Base-by-base conservation (phyloP, 2,888 invertebrate genomes). In the Lepeophtheirus nordmannii region DNA sequence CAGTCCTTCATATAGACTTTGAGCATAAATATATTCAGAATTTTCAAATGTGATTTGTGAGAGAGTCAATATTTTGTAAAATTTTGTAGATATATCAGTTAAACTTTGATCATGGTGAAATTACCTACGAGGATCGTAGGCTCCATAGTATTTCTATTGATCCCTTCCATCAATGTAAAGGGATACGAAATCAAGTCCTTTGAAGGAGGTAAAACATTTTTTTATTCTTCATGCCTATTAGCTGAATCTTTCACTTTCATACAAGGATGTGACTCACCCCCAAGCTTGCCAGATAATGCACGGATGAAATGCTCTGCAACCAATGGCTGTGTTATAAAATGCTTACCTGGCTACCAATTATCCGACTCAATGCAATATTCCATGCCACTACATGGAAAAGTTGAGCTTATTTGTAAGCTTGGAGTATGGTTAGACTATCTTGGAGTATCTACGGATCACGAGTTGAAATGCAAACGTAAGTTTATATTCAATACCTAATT, bases 351-450 rank as follows among this genome's bases (percentile, higher is more conserved):
- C 53, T 46, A 46, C 53, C 14, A 17, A 14, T 8, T 46, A 14
- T 46, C 53, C 53, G 5, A 46, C 8, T 46, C 53, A 46, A 46
- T 2, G 17, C 14, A 14, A 8, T 46, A 46, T 8, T 46, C 53
- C 53, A 46, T 14, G n/a, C 14, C 17, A 14, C 53, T 17, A n/a
- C 8, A 46, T 17, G 53, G 17, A 3, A 17, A 17, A 46, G 8
- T 60, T 22, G 60, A 60, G 30, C 37, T 60, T 11, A n/a, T 38
- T 38, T 60, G 60, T 14, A 20, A 23, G 10, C 37, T 20, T 60
- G 23, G 60, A 23, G 30, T 60, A 1, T 60, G 60, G 60, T 17
- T 17, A 7, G 60, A 60, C 7, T 17, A 17, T n/a, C n/a, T 60
- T 17, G 39, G 39, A 30, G 37, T 38, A 14, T 30, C 30, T 2